Percentiles rank a stretch among this genome's conserved stretches.
phyloP scores from a whole-genome alignment of 2,888 invertebrate genomes.

The Cabera pusaria region DNA sequence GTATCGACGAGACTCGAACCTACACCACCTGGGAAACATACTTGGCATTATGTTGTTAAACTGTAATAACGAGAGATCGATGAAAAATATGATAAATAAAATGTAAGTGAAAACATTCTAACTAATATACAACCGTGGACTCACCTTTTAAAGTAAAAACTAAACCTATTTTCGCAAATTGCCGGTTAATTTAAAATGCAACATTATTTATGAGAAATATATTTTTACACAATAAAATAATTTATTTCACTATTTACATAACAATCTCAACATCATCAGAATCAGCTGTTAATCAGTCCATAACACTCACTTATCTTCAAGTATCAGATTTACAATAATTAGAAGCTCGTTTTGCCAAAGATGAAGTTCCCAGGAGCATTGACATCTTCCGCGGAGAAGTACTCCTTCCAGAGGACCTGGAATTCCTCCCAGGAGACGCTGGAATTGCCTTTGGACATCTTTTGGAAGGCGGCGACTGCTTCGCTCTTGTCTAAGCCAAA shows the following conservation, averaged over 20 bases:
- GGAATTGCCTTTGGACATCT: constrained; percentile 89
- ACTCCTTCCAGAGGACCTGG: constrained; percentile 91
- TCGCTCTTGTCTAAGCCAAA: constrained; percentile 89
- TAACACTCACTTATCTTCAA: constrained; percentile 12
- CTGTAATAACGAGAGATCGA: no score
- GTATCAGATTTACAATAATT: constrained; percentile 16
- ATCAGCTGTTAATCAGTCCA: constrained; percentile 16
- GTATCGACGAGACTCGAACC: no score
- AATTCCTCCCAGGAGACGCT: constrained; percentile 91
- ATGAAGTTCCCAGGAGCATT: constrained; percentile 82
- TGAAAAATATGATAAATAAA: no score
- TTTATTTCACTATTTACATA: constrained; percentile 16
- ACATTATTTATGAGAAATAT: background rate
- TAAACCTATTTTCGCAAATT: no score
- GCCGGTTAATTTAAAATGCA: background rate
- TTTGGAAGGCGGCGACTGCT: constrained; percentile 89
- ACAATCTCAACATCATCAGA: constrained; percentile 14
- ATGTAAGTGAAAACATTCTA: no score
- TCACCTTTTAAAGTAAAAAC: no score
- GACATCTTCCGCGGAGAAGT: constrained; percentile 81
- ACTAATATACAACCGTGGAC: no score
- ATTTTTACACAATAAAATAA: constrained; percentile 10
- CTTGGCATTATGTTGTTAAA: no score
- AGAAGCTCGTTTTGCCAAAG: constrained; percentile 84
- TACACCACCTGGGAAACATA: no score